Conservation (phyloP, 2,888 invertebrate genomes). For the Hecatera dysodea region DNA sequence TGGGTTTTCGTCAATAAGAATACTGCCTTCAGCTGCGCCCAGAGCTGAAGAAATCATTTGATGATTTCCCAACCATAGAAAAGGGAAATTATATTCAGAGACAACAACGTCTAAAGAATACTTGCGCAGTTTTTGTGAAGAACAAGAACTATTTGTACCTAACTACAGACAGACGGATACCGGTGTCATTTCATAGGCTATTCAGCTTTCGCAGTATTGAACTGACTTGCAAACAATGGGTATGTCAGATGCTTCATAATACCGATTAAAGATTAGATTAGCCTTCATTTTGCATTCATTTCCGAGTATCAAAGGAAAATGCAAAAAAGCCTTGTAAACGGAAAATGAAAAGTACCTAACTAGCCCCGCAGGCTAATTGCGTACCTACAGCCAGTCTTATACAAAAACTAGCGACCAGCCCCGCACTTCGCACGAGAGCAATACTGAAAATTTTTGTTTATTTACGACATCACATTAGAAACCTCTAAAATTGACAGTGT, state of each 20-base stretch:
- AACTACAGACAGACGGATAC: constrained; percentile 40
- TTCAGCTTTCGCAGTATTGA: constrained; percentile 52
- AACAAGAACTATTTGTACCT: neutral
- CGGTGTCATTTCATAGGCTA: constrained; percentile 48
- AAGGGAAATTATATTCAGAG: neutral
- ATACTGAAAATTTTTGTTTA: too few species aligned
- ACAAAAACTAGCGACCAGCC: too few species aligned
- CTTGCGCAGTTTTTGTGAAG: constrained; percentile 18
- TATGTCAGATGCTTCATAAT: constrained; percentile 53
- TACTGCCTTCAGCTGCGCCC: too few species aligned
- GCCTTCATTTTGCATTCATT: constrained; percentile 20
- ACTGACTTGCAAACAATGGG: constrained; percentile 49
- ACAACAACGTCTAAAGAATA: neutral
- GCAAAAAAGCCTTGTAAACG: neutral
- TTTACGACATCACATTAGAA: too few species aligned
- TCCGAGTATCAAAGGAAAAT: neutral
- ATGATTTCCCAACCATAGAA: neutral
- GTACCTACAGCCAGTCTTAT: too few species aligned
- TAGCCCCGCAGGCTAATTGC: too few species aligned
- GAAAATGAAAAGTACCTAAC: constrained; percentile 3
- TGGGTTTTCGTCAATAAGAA: too few species aligned
- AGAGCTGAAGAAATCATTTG: too few species aligned
- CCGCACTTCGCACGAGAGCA: too few species aligned
- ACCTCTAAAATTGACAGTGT: too few species aligned
- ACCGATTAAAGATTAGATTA: constrained; percentile 48